Conservation (phyloP, 2,888 invertebrate genomes). For the Lasioglossum morio region DNA sequence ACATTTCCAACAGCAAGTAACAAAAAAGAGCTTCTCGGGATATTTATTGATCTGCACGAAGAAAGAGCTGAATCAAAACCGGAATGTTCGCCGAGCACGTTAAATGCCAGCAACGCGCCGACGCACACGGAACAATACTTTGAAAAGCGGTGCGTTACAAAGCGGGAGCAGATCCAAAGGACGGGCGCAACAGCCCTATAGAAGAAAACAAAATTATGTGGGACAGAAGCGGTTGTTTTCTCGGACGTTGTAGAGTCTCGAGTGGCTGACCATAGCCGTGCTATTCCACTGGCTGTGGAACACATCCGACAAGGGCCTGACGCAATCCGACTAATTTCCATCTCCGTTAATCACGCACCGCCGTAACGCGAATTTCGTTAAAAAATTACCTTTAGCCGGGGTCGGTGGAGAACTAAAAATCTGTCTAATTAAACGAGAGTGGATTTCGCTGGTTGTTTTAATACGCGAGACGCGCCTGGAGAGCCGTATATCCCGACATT, state of each 20-base stretch:
- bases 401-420: slow-evolving; percentile 42
- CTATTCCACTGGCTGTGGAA: slow-evolving; percentile 40
- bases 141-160: slow-evolving; percentile 1
- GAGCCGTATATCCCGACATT: not conserved
- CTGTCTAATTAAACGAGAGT: slow-evolving; percentile 29
- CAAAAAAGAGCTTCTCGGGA: too few species aligned
- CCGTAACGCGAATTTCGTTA: slow-evolving; percentile 31
- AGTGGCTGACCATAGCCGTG: slow-evolving; percentile 25
- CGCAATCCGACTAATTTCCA: slow-evolving; percentile 46
- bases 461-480: not conserved
- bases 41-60: not conserved
- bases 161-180: not conserved
- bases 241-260: not conserved
- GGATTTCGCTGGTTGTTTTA: slow-evolving; percentile 16
- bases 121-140: not conserved
- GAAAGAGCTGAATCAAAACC: not conserved
- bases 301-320: slow-evolving; percentile 21
- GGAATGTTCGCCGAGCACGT: not conserved
- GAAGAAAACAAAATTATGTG: not conserved
- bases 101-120: not conserved
- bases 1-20: too few species aligned
- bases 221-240: slow-evolving; percentile 6
- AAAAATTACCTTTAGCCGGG: slow-evolving; percentile 16
- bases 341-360: slow-evolving; percentile 38
- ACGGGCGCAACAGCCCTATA: not conserved